A percentile compares a stretch with the other conserved stretches of the same genome.
These are phyloP conservation scores for Centropyge bicolor DNA, from an alignment of 2,797 vertebrate species.

Conservation along the genomic window DNA sequence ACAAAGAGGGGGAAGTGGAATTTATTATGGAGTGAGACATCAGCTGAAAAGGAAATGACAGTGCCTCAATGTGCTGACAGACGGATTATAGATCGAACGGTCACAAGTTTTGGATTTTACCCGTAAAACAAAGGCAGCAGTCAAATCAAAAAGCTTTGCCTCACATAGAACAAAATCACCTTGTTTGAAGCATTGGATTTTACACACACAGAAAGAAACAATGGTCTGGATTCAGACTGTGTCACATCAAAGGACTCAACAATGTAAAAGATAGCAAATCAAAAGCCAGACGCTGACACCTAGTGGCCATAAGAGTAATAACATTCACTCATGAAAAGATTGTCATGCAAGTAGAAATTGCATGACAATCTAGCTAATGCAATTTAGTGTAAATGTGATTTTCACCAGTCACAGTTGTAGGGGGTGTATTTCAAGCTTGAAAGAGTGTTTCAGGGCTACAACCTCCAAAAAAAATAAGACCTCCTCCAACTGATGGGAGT, in stretches of 20 bases:
- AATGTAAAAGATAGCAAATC: neutral
- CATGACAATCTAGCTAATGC: neutral
- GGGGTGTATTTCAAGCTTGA: neutral
- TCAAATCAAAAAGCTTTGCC: neutral
- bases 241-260: neutral
- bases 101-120: constrained; percentile 48
- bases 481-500: neutral
- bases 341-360: neutral
- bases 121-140: neutral
- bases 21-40: constrained; percentile 20
- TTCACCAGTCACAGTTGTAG: neutral
- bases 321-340: neutral
- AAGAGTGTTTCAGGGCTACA: neutral
- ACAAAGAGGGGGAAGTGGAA: constrained; percentile 39
- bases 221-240: constrained; percentile 1
- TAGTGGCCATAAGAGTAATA: constrained; percentile 41
- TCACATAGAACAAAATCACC: neutral
- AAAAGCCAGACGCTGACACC: constrained; percentile 60
- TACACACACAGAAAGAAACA: neutral
- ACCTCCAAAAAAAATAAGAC: neutral
- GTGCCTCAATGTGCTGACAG: constrained; percentile 13
- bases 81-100: constrained; percentile 11
- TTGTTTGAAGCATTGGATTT: neutral
- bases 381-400: neutral
- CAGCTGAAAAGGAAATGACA: constrained; percentile 44